Base-by-base conservation (phyloP, 2,888 invertebrate species). In the Epinotia nisella region DNA sequence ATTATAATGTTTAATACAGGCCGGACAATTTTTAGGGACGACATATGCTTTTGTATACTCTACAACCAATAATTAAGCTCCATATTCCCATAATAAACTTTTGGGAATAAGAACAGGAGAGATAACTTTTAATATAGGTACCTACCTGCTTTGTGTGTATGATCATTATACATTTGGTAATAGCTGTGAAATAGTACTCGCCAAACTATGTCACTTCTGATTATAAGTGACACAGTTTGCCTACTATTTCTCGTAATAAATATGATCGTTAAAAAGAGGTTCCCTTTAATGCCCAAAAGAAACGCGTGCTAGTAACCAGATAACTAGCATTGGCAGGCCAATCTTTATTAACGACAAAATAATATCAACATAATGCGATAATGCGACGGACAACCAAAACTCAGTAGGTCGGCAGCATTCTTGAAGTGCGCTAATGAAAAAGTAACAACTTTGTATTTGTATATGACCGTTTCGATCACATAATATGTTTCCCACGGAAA, bases 401-500 rank as follows among this genome's bases (percentile, higher is more conserved):
- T 69, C 58, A 73, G 73, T 73, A 73, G 73, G 73, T 68, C 72
- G 39, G 53, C 19, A 45, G 58, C 61, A 59, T 55, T 69, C 73
- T 69, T 69, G 58, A 73, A 73, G 62, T 69, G 73, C 69, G 73
- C 73, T 73, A 73, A 73, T 59, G 73, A 73, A 73, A 69, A 69
- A 72, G 61, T 72, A 72, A 73, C 69, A 73, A 73, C 73, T 69
- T 64, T 73, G 74, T 71, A 75, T 69, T 64, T 73, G 74, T 71
- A 75, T 60, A 66, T 75, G 49, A 61, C 59, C 56, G 74, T 74
- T 75, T 74, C 75, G 75, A 77, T 77, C 69, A 76, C 76, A 78
- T 85, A 81, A 73, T 82, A 80, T 76, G 83, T 81, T 90, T 91
- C 91, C 85, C 91, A 91, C 88, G 90, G 86, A 88, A 84, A 83